Base-by-base conservation (phyloP, 2,888 invertebrate species). In the Drosophila colorata region DNA sequence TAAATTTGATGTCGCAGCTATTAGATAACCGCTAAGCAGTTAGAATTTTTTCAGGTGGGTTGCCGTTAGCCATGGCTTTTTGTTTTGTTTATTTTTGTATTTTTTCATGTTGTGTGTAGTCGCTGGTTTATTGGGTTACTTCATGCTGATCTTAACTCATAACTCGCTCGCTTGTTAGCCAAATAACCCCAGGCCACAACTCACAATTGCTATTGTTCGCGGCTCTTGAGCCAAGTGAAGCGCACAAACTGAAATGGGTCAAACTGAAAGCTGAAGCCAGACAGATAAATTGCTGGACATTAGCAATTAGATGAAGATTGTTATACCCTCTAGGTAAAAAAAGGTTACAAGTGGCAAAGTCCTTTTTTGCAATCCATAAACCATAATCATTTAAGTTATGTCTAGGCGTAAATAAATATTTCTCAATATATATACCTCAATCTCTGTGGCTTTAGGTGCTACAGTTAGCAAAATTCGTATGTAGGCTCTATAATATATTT, bases 181-280 rank as follows among this genome's bases (percentile, higher is more conserved):
- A 68, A 61, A 79, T 73, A 64, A 69, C 86, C 76, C 37, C 18
- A 25, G 66, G 86, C 60, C 63, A 28, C 40, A 61, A 38, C 43
- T 28, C 33, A 75, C 78, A 74, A 85, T 75, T 58, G 61, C 68
- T 80, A 86, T 80, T 80, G 80, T 86, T 86, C 56, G 53, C 8
- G 16, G 18, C 31, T 53, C 31, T 31, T 6, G 6, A 53, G 57
- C 38, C 38, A 46, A 46, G 38, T 41, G 57, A 52, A 56, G 23
- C 44, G 51, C 33, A 35, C n/a, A 48, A 53, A 33, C 23, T 37
- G 7, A 85, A 80, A 82, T 86, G 69, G 86, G 83, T 67, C 83
- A 75, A 56, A 63, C 7, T 13, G 7, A 9, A n/a, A 66, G 72
- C 76, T 76, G 53, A 56, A 18, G 7, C 46, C 11, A 51, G 20